Evolutionary conservation across 2,113 vertebrate genomes (phyloP).

Genomic region (Notothenia rossii): DNA sequence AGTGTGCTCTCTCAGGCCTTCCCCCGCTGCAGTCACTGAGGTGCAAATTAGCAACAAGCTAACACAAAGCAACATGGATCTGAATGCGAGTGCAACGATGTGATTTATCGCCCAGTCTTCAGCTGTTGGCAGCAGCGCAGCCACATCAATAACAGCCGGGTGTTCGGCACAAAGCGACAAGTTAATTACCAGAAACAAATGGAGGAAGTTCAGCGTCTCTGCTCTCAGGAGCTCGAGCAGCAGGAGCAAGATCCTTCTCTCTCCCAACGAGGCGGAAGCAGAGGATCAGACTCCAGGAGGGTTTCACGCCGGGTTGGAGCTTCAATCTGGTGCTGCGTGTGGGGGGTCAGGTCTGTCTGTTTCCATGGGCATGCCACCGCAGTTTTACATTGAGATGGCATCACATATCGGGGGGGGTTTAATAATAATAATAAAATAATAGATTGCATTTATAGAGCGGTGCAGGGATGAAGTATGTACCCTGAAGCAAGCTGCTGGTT

Average conservation of each 20-base stretch:
- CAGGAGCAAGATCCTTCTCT: not conserved
- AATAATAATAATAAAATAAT: too few relatives aligned
- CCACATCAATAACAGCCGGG: constrained; percentile 55
- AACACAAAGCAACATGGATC: constrained; percentile 25
- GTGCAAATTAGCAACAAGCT: constrained; percentile 33
- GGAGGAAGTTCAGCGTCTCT: constrained; percentile 25
- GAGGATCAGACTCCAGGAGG: too few relatives aligned
- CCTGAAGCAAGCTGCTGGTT: too few relatives aligned
- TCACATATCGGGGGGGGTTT: not conserved
- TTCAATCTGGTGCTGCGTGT: too few relatives aligned
- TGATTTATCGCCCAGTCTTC: constrained; percentile 55
- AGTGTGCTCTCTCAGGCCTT: constrained; percentile 20
- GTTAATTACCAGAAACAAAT: constrained; percentile 60
- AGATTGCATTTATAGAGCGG: too few relatives aligned
- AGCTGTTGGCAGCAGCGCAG: constrained; percentile 56
- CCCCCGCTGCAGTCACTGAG: constrained; percentile 6
- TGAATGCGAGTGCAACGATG: constrained; percentile 40
- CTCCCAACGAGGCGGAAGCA: not conserved
- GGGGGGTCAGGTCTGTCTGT: not conserved
- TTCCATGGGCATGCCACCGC: too few relatives aligned
- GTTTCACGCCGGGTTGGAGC: too few relatives aligned
- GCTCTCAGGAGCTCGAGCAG: not conserved
- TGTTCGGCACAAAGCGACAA: constrained; percentile 56
- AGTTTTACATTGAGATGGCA: not conserved
- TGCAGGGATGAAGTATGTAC: too few relatives aligned